Evolutionary conservation across 2,797 vertebrate genomes (phyloP).

Genomic region (Anguilla obscura): DNA sequence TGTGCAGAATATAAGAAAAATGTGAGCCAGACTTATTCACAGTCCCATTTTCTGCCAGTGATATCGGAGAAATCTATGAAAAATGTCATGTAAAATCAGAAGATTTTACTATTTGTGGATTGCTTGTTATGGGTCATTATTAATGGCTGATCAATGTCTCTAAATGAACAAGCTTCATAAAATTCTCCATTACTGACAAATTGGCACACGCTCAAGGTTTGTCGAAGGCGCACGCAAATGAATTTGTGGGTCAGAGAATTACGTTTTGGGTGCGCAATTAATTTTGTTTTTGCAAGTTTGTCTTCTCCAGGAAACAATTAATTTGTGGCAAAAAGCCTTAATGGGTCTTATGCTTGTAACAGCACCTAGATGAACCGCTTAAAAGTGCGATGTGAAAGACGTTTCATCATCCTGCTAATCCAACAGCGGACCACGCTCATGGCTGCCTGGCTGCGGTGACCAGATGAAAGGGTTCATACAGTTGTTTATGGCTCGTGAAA

Average conservation of each 20-base stretch:
- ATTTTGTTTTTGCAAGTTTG: slow-evolving; percentile 63
- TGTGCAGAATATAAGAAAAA: too few relatives aligned
- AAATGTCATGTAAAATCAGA: neutral
- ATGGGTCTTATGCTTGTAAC: slow-evolving; percentile 64
- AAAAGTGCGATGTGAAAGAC: slow-evolving; percentile 64
- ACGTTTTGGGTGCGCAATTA: slow-evolving; percentile 65
- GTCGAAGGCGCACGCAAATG: slow-evolving; percentile 31
- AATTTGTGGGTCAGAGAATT: slow-evolving; percentile 48
- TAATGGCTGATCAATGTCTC: neutral
- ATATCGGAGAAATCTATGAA: neutral
- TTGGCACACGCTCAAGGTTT: neutral
- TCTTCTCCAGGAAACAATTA: slow-evolving; percentile 75
- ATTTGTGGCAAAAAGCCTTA: slow-evolving; percentile 69
- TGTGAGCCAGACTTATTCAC: too few relatives aligned
- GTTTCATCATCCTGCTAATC: slow-evolving; percentile 73
- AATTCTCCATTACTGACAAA: neutral
- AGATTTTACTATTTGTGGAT: neutral
- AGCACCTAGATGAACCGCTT: slow-evolving; percentile 53
- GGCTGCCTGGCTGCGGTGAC: slow-evolving; percentile 69
- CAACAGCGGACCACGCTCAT: slow-evolving; percentile 62
- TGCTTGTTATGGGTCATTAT: neutral
- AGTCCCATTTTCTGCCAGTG: neutral
- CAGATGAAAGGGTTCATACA: slow-evolving; percentile 79
- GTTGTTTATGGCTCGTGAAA: slow-evolving; percentile 80
- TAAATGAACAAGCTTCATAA: neutral